Evolutionary conservation across 2,797 vertebrate genomes (phyloP), one percentile per base, ranked within the genome.

Genomic region (Xenentodon cancila): DNA sequence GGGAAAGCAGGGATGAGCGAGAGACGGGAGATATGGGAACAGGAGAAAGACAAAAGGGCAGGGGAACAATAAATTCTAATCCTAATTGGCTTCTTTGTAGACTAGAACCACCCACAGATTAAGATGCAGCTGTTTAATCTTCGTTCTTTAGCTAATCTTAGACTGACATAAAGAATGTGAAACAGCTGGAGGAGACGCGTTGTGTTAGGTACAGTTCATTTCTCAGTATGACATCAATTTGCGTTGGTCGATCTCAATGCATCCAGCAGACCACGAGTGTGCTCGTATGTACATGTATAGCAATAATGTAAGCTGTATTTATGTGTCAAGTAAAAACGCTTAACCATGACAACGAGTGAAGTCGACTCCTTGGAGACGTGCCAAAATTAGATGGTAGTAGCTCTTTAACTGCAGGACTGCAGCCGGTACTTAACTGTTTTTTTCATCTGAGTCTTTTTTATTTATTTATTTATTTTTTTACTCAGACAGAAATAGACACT

Each of bases 71-170:
- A 81, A 85, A 84, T 82, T 75, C 71, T 80, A 75, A 81, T 86
- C 68, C 77, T 87, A 82, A 90, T 90, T 88, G 88, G 64, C 63
- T 85, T 70, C 83, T 86, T 86, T 88, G 86, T 87, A 74, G 79
- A 84, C 77, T 71, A 68, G 71, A 82, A 77, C 84, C 87, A 80
- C 88, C 83, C 77, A 83, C 84, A 88, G 88, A 92, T 86, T 91
- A 85, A 81, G 79, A 91, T 86, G 70, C 70, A 71, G 68, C 68
- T 46, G 80, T 79, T 89, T 90, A 91, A 92, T 93, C 89, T 84
- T 68, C 44, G 34, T 62, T 77, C 77, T 73, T 84, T 85, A 90
- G 84, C 82, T 84, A 30, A 59, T 75, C 72, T 69, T 50, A 54
- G 50, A 64, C 64, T 59, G 65, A 69, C 64, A 65, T 63, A 57